These are phyloP conservation scores for Sorex araneus DNA, from an alignment of 2,113 vertebrate species.

Conservation along the genomic window DNA sequence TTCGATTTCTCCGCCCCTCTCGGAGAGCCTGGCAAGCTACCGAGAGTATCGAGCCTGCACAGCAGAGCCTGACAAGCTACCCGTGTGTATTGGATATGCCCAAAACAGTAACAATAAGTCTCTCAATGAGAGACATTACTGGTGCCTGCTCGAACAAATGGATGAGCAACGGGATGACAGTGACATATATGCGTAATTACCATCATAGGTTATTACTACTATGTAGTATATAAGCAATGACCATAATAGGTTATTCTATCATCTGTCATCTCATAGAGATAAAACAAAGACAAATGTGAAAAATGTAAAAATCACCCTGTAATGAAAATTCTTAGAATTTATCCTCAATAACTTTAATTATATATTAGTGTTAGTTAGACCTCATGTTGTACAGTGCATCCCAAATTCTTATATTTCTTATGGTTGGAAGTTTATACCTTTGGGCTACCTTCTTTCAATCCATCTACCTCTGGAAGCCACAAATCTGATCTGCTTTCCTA, in stretches of 20 bases:
- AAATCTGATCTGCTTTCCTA: background rate
- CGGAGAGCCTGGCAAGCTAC: too few species aligned
- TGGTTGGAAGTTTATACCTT: background rate
- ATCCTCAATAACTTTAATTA: background rate
- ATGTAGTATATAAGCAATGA: too few species aligned
- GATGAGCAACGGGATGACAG: too few species aligned
- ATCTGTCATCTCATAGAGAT: background rate
- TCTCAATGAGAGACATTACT: too few species aligned
- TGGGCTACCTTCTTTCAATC: background rate
- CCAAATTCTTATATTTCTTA: background rate
- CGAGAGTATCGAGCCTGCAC: too few species aligned
- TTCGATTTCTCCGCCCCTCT: too few species aligned
- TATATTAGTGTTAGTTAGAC: background rate
- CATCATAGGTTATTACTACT: too few species aligned
- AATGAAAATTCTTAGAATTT: background rate
- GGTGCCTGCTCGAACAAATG: too few species aligned
- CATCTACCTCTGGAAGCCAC: background rate
- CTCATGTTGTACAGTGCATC: background rate
- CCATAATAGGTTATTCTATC: background rate
- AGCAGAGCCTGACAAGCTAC: too few species aligned
- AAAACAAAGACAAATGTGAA: background rate
- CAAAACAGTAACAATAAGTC: too few species aligned
- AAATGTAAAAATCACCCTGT: background rate
- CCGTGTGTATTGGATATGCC: too few species aligned
- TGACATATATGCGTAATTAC: too few species aligned